phyloP scores from a whole-genome alignment of 2,888 invertebrate genomes.

The Physocephala rufipes region DNA sequence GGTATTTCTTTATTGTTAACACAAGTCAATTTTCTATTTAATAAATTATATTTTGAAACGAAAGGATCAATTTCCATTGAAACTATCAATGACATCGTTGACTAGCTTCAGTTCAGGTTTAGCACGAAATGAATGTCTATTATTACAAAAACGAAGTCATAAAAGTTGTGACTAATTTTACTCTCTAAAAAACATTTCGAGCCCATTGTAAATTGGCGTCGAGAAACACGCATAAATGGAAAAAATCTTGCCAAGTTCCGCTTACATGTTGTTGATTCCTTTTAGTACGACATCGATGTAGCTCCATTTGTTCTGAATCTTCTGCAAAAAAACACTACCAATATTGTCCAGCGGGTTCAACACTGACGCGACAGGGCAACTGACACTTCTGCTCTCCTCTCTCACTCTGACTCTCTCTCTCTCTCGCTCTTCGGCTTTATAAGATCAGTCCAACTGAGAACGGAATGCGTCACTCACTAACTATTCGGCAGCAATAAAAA shows the following conservation, averaged over 20 bases:
- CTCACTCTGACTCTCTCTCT: no score
- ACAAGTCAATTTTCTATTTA: no score
- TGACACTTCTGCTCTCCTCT: background rate
- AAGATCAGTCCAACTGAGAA: no score
- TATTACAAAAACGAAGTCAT: background rate
- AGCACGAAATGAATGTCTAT: background rate
- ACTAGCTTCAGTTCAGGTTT: no score
- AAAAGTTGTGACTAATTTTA: background rate
- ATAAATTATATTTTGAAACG: no score
- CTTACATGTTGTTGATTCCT: constrained; percentile 7
- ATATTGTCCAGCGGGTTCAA: background rate
- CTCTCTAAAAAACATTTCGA: background rate
- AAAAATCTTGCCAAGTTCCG: constrained; percentile 7
- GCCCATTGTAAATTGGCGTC: constrained; percentile 21
- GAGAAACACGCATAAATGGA: background rate
- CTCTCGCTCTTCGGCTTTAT: no score
- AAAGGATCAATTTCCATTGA: no score
- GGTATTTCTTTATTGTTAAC: no score
- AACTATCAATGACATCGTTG: no score
- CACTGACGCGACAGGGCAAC: background rate
- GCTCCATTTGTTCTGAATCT: background rate
- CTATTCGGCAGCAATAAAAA: background rate
- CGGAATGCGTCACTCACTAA: no score
- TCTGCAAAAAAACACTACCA: constrained; percentile 22
- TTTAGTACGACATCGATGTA: background rate